Evolutionary conservation across 2,888 invertebrate species (phyloP).

Genomic region (Acronicta alni): DNA sequence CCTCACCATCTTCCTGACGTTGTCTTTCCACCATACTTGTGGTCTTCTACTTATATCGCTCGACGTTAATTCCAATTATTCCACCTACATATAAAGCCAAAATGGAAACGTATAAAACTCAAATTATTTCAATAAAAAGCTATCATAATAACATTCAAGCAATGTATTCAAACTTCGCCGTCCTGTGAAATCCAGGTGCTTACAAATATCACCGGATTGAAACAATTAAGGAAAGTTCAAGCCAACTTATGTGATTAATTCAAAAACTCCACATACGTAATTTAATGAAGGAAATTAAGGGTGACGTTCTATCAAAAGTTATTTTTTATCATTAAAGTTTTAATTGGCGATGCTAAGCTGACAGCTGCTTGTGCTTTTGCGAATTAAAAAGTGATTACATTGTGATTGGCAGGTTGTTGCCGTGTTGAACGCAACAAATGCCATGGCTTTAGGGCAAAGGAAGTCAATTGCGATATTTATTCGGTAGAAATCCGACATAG

Average conservation of each 20-base stretch:
- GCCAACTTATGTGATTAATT: conserved; percentile 49
- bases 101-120: not conserved
- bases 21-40: no score
- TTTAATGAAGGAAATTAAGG: conserved; percentile 25
- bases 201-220: conserved; percentile 42
- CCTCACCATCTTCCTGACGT: no score
- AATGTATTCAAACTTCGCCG: conserved; percentile 4
- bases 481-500: no score
- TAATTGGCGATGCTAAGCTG: conserved; percentile 16
- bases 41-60: not conserved
- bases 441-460: no score
- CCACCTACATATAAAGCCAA: not conserved
- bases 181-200: conserved; percentile 43
- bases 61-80: not conserved
- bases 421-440: no score
- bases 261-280: conserved; percentile 30
- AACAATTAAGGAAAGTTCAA: conserved; percentile 48
- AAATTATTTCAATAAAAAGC: conserved; percentile 18
- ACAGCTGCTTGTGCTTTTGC: not conserved
- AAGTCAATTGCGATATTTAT: no score
- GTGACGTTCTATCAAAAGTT: conserved; percentile 26
- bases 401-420: no score
- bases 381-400: conserved; percentile 12
- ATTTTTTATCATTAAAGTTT: conserved; percentile 27
- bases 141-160: conserved; percentile 31